Conservation (phyloP, 2,113 vertebrate species). For the Reinhardtius hippoglossoides region DNA sequence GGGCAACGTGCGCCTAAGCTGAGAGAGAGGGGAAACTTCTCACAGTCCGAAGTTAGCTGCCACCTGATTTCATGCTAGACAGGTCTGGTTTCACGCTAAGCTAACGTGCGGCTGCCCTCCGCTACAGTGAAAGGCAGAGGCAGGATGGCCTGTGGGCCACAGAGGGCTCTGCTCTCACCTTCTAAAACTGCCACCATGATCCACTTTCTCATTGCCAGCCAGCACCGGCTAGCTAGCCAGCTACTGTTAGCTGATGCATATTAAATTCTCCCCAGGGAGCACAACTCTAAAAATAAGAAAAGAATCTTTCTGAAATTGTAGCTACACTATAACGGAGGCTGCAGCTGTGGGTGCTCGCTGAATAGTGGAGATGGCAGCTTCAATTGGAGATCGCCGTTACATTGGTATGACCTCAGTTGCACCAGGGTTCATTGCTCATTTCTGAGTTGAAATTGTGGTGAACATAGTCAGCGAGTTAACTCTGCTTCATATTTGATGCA, state of each 20-base stretch:
- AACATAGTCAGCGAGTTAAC: conserved; percentile 3
- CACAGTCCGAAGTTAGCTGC: conserved; percentile 72
- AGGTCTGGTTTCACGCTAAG: conserved; percentile 68
- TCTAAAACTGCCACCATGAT: conserved; percentile 42
- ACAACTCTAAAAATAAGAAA: conserved; percentile 78
- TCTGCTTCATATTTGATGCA: conserved; percentile 6
- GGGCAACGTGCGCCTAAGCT: conserved; percentile 42
- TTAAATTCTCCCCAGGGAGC: conserved; percentile 77
- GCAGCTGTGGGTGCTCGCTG: conserved; percentile 56
- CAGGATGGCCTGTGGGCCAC: conserved; percentile 14
- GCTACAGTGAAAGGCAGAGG: conserved; percentile 28
- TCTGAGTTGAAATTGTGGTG: conserved; percentile 3
- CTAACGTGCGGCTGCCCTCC: conserved; percentile 48
- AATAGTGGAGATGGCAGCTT: conserved; percentile 42
- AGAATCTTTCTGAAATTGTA: conserved; percentile 71
- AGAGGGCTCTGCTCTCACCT: conserved; percentile 46
- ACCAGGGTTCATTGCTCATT: conserved; percentile 11
- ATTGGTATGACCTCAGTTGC: conserved; percentile 42
- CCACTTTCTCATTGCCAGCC: conserved; percentile 55
- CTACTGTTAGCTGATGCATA: conserved; percentile 68
- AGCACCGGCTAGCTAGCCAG: conserved; percentile 14
- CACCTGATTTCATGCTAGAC: conserved; percentile 70
- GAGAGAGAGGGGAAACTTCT: conserved; percentile 59
- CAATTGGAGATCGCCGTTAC: conserved; percentile 21
- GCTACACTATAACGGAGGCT: conserved; percentile 49